A percentile compares a stretch with the other conserved stretches of the same genome.
Conservation (phyloP, 2,113 vertebrate genomes). For the Manacus vitellinus region DNA sequence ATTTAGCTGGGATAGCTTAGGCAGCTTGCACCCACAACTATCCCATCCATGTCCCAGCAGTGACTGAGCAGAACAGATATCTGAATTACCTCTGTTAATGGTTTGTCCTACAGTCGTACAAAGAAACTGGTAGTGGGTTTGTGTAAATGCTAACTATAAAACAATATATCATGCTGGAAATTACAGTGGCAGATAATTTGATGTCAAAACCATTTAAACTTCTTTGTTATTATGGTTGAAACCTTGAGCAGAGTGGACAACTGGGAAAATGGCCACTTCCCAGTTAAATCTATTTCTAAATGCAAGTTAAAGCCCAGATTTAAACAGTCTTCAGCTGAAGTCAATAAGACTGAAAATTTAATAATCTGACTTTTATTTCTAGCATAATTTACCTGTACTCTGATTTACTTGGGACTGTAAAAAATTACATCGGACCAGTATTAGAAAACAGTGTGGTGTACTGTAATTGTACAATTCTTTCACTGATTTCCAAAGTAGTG, state of each 20-base stretch:
- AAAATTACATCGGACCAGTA: not conserved
- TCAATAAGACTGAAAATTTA: not conserved
- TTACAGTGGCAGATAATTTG: not conserved
- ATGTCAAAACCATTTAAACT: not conserved
- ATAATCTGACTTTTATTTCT: not conserved
- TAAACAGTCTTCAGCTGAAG: not conserved
- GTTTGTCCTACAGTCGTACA: not conserved
- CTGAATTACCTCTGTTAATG: not conserved
- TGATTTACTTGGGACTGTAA: not conserved
- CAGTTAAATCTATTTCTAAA: constrained; percentile 16
- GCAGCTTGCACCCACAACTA: not conserved
- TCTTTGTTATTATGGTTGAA: not conserved
- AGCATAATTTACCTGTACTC: not conserved
- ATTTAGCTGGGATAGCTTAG: not conserved
- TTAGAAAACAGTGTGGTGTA: not conserved
- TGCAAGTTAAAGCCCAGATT: not conserved
- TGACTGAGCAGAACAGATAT: not conserved
- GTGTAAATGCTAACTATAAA: not conserved
- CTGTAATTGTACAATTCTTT: not conserved
- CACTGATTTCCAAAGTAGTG: not conserved
- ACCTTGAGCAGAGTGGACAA: not conserved
- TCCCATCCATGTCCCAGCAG: not conserved
- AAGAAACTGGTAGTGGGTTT: not conserved
- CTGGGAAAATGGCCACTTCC: not conserved
- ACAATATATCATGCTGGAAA: not conserved